Base-by-base conservation (phyloP, 2,797 vertebrate species). In the Mastacembelus armatus region DNA sequence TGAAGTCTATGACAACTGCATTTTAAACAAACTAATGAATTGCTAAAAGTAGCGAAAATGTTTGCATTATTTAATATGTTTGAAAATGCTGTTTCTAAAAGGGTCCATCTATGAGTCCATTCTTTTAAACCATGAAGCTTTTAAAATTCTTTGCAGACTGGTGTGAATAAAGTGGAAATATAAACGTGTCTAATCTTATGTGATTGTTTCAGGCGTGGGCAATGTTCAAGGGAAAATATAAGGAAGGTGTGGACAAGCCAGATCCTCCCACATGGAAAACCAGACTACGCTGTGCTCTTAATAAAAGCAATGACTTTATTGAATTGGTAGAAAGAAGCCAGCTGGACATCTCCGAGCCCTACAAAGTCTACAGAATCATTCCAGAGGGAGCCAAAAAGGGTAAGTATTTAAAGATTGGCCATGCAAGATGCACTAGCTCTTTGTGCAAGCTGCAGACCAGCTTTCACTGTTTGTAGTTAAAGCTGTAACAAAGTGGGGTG, bases 191-290 rank as follows among this genome's bases (percentile, higher is more conserved):
- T 47, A 9, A 16, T 15, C 35, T 64, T 78, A 8, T 18, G 6
- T 73, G 39, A 47, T 68, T 58, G 27, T 89, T 78, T 77, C 78
- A 99, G 98, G 98, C 95, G 29, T 99, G 98, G 98, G 98, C 98
- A 22, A 80, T 98, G 67, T 99, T 99, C 91, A 99, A 99, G 90
- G 98, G 98, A 16, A 99, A 99, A 92, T 95, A 94, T 88, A 96
- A 96, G 75, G 97, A 99, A 89, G 98, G 97, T 33, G 92, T 99
- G 30, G 98, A 99, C 88, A 99, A 98, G 84, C 98, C 97, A 26
- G 98, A 99, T 74, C 98, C 98, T 35, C 98, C 98, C 1, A 99
- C 97, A 16, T 99, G 98, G 98, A 99, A 99, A 91, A 99, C 98
- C 4, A 94, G 98, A 62, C 90, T 99, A 63, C 94, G 98, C 24